Base-by-base conservation (phyloP, 2,888 invertebrate species). In the Hypercompe scribonia region DNA sequence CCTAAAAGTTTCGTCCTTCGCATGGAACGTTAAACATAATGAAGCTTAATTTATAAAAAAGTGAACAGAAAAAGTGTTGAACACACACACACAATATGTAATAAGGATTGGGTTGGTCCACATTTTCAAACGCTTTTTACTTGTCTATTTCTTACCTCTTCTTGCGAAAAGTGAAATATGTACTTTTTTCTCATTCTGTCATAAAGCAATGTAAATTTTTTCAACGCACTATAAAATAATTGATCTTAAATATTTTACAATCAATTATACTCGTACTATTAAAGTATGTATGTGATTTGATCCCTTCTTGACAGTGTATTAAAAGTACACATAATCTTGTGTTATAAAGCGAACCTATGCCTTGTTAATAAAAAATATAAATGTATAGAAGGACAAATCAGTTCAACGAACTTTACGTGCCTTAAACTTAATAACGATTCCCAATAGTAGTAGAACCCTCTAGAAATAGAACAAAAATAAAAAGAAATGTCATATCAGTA, bases 401-500 rank as follows among this genome's bases (percentile, higher is more conserved):
- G 42, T 65, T 65, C 39, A 7, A 42, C 2, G 18, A 31, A 65
- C 36, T 64, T 34, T 33, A 64, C 31, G 3, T 39, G 28, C 13
- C 18, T 39, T 39, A 39, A 28, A 18, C 39, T 28, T 21, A 39
- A 42, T 42, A 39, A 42, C 65, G 18, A 65, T 31, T 15, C 64
- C 42, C 46, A 70, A 63, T 63, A n/a, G 67, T 68, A 71, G 61
- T 28, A 28, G 15, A 1, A 21, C 21, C 28, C 3, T 58, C 28
- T 4, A 31, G 63, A 4, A 70, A 65, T 61, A 68, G 61, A 28
- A 10, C 61, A 46, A 66, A 18, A 11, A 28, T 36, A 80, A 81
- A 77, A 77, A 80, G 76, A 81, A 80, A 77, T 70, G 66, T 28
- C 31, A 15, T 65, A 11, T 83, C 74, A 71, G 83, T 86, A 81